Conservation (phyloP, 2,113 vertebrate genomes). For the Rhinichthys klamathensis region DNA sequence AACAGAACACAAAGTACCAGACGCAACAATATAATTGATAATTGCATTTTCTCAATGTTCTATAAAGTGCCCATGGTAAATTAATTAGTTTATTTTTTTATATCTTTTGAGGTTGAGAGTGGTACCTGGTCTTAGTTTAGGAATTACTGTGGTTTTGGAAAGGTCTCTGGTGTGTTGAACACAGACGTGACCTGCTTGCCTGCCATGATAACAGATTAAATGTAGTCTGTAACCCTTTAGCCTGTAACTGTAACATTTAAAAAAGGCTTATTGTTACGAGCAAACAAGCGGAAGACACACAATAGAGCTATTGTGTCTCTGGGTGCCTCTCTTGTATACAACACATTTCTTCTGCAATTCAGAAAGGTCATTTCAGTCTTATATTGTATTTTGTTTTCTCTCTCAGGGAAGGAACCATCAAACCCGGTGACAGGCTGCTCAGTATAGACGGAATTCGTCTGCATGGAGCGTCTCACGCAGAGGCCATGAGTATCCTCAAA, state of each 20-base stretch:
- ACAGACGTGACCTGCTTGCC: neutral
- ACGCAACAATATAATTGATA: neutral
- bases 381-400: constrained; percentile 58
- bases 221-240: neutral
- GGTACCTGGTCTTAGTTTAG: neutral
- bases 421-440: constrained; percentile 92
- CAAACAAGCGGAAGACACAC: neutral
- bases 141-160: neutral
- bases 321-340: neutral
- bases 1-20: neutral
- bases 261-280: constrained; percentile 9
- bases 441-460: constrained; percentile 96
- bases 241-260: neutral
- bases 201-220: neutral
- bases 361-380: constrained; percentile 1
- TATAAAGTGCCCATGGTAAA: neutral
- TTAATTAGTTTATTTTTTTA: neutral
- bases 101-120: neutral
- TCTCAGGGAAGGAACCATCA: constrained; percentile 93
- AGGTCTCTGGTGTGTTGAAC: constrained; percentile 1
- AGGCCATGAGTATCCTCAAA: constrained; percentile 97
- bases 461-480: constrained; percentile 88
- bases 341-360: neutral
- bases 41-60: neutral
- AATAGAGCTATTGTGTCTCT: neutral